Percentiles rank a stretch among this genome's conserved stretches.
Evolutionary conservation across 2,797 vertebrate genomes (phyloP).

Genomic region (Tenualosa thibaudeaui): DNA sequence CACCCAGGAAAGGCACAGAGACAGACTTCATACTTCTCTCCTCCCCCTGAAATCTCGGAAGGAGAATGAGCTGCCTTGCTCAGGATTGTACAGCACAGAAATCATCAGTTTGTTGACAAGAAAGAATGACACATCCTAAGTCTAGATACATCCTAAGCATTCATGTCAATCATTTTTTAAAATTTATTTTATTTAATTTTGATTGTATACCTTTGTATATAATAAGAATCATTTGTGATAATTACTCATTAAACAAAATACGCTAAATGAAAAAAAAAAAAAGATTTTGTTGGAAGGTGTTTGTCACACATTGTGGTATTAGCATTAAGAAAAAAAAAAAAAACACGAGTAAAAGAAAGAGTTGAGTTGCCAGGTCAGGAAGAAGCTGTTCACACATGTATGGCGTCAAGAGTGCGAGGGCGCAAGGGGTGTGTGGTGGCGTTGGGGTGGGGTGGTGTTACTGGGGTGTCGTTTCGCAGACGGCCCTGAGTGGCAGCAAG

Average conservation of each 20-base stretch:
- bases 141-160: neutral
- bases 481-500: neutral
- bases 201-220: neutral
- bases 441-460: neutral
- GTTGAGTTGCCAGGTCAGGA: conserved; percentile 13
- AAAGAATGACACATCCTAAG: neutral
- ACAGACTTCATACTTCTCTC: neutral
- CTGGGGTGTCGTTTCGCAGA: neutral
- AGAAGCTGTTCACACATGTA: neutral
- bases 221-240: neutral
- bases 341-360: neutral
- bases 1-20: conserved; percentile 42
- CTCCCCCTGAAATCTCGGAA: neutral
- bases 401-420: neutral
- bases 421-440: neutral
- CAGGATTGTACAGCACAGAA: neutral
- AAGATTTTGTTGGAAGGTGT: neutral
- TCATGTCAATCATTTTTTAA: neutral
- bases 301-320: neutral
- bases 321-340: neutral
- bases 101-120: neutral
- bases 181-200: neutral
- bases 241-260: neutral
- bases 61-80: neutral
- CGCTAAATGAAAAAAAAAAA: neutral